These are phyloP conservation scores for Drosophila malerkotliana DNA, from an alignment of 1,140 invertebrate species.

Conservation along the genomic window DNA sequence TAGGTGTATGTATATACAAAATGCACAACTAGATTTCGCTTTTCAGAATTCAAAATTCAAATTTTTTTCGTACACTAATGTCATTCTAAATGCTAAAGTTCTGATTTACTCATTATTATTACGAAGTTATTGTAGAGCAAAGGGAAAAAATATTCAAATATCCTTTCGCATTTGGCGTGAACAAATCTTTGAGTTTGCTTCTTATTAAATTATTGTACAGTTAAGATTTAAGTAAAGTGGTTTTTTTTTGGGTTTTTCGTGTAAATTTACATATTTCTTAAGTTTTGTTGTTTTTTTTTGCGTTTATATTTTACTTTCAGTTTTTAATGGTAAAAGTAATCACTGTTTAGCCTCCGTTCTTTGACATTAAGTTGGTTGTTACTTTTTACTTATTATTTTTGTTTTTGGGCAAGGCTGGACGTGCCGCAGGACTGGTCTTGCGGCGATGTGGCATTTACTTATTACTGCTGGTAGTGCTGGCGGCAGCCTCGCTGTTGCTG, in stretches of 20 bases:
- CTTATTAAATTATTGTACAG: slow-evolving; percentile 71
- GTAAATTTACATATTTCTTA: slow-evolving; percentile 57
- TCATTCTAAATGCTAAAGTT: slow-evolving; percentile 66
- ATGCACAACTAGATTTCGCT: slow-evolving; percentile 76
- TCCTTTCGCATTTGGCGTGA: slow-evolving; percentile 67
- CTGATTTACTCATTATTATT: slow-evolving; percentile 55
- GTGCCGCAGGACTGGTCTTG: slow-evolving; percentile 29
- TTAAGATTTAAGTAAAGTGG: slow-evolving; percentile 49
- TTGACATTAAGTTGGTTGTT: slow-evolving; percentile 74
- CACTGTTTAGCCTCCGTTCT: slow-evolving; percentile 81
- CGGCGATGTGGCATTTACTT: slow-evolving; percentile 43
- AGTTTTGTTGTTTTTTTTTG: slow-evolving; percentile 24
- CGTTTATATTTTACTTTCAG: slow-evolving; percentile 41
- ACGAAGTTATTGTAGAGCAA: slow-evolving; percentile 56
- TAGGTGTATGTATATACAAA: slow-evolving; percentile 67
- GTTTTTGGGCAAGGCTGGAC: slow-evolving; percentile 52
- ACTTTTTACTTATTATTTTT: slow-evolving; percentile 46
- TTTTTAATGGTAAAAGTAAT: slow-evolving; percentile 65
- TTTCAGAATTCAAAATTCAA: slow-evolving; percentile 77
- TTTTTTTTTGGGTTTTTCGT: slow-evolving; percentile 15
- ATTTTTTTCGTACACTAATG: slow-evolving; percentile 57
- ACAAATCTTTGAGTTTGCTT: slow-evolving; percentile 63
- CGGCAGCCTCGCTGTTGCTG: slow-evolving; percentile 69
- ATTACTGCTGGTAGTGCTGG: slow-evolving; percentile 55
- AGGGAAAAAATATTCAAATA: slow-evolving; percentile 64